Evolutionary conservation across 2,113 vertebrate genomes (phyloP), one percentile per base, ranked within the genome.

Genomic region (Ariopsis seemanni): DNA sequence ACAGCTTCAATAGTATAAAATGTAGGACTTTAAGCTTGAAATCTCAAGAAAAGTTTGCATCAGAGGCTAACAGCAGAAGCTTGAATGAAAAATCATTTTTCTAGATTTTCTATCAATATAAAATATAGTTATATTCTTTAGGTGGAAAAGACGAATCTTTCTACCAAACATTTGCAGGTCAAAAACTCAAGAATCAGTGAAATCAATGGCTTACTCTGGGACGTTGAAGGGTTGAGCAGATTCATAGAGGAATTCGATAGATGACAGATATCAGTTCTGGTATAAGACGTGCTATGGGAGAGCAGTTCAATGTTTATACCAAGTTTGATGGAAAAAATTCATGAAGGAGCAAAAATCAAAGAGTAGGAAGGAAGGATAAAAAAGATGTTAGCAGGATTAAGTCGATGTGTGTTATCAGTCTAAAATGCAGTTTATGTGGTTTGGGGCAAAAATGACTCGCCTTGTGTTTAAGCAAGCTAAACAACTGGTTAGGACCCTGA

Each of bases 221-320:
- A 82, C 57, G 79, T 62, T 62, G 34, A 82, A 48, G 58, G 58
- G 30, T 48, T 82, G 8, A 82, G 58, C 2, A 10, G 48, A 82
- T 62, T 82, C 79, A 62, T 82, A 60, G 79, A 60, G 58, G 57
- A 5, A 82, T 82, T 62, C 22, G 14, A 82, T 82, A 62, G 79
- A 82, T 82, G 79, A 62, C 79, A 25, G 79, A 82, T 82, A 82
- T 62, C 57, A 14, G 57, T 7, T 11, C 57, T 82, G 79, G 30
- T 34, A 62, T 34, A 82, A 57, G 4, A 62, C 62, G 79, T 48
- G 79, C 79, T 82, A 20, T 62, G 57, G 57, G 57, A 30, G 18
- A 14, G 30, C 57, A 82, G 79, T 62, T 82, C 57, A 82, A 82
- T 62, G 57, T 62, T 62, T 62, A 55, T 42, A 62, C 20, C 10